These are phyloP conservation scores for Rachycentron canadum DNA, from an alignment of 2,797 vertebrate species.

Conservation along the genomic window DNA sequence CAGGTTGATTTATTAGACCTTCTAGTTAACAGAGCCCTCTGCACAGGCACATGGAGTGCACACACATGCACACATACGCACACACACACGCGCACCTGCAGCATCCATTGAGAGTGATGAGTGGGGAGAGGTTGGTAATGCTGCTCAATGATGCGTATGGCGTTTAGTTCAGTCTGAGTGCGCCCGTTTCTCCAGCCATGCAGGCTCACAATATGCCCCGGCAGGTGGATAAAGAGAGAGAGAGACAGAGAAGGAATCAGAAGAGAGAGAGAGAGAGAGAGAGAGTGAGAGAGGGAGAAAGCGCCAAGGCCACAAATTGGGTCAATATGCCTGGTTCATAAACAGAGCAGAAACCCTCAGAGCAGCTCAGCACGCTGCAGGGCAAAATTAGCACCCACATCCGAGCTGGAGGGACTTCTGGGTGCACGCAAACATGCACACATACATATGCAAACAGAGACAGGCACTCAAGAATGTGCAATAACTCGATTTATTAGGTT, in stretches of 20 bases:
- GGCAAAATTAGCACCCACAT: constrained; percentile 93
- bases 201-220: constrained; percentile 73
- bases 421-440: constrained; percentile 65
- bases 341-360: constrained; percentile 92
- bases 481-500: constrained; percentile 81
- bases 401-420: constrained; percentile 84
- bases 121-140: constrained; percentile 88
- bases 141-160: constrained; percentile 97
- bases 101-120: constrained; percentile 73
- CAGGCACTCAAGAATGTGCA: constrained; percentile 64
- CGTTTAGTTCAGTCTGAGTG: constrained; percentile 97
- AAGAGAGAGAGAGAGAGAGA: constrained; percentile 72
- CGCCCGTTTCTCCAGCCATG: constrained; percentile 83
- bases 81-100: constrained; percentile 63
- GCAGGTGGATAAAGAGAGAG: constrained; percentile 88
- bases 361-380: constrained; percentile 87
- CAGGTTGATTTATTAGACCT: constrained; percentile 98
- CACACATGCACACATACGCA: constrained; percentile 65
- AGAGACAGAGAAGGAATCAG: background rate
- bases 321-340: constrained; percentile 98
- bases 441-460: constrained; percentile 73
- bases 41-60: constrained; percentile 86
- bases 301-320: constrained; percentile 94
- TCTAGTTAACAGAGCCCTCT: constrained; percentile 94
- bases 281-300: constrained; percentile 82